Conservation (phyloP, 2,888 invertebrate species). For the Ommatoiulus sabulosus region DNA sequence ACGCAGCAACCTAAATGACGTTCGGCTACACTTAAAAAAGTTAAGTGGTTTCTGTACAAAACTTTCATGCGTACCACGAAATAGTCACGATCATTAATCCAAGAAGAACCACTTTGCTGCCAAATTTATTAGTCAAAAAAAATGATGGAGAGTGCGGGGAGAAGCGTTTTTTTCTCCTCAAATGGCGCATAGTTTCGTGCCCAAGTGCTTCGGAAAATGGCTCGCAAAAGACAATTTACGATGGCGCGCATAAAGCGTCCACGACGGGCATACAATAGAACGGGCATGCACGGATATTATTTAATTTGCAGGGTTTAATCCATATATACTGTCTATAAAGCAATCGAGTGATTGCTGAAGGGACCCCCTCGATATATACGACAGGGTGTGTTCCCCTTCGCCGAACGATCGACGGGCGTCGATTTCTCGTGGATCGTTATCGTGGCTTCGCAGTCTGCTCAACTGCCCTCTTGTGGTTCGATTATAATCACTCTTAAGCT, state of each 20-base stretch:
- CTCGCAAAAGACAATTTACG: conserved; percentile 37
- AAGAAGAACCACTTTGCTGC: conserved; percentile 40
- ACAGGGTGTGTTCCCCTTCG: conserved; percentile 24
- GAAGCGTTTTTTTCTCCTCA: background rate
- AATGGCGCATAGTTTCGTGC: conserved; percentile 39
- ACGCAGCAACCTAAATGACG: background rate
- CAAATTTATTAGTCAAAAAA: conserved; percentile 35
- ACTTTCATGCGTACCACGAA: background rate
- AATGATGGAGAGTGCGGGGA: conserved; percentile 9
- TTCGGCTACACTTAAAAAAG: background rate
- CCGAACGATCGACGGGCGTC: background rate
- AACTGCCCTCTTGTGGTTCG: conserved; percentile 48
- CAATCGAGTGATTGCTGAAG: conserved; percentile 39
- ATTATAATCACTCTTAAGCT: conserved; percentile 33
- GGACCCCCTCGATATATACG: conserved; percentile 10
- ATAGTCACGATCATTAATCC: conserved; percentile 45
- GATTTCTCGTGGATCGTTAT: conserved; percentile 35
- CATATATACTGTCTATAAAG: conserved; percentile 42
- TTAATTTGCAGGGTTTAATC: conserved; percentile 38
- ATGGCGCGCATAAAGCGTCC: background rate
- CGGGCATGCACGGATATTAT: conserved; percentile 19
- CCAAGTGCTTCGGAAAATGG: conserved; percentile 23
- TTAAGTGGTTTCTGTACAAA: conserved; percentile 26
- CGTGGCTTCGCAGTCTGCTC: conserved; percentile 38
- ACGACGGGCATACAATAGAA: background rate